These are phyloP conservation scores for Matsumyia berberina DNA, from an alignment of 2,888 invertebrate species.

Conservation along the genomic window DNA sequence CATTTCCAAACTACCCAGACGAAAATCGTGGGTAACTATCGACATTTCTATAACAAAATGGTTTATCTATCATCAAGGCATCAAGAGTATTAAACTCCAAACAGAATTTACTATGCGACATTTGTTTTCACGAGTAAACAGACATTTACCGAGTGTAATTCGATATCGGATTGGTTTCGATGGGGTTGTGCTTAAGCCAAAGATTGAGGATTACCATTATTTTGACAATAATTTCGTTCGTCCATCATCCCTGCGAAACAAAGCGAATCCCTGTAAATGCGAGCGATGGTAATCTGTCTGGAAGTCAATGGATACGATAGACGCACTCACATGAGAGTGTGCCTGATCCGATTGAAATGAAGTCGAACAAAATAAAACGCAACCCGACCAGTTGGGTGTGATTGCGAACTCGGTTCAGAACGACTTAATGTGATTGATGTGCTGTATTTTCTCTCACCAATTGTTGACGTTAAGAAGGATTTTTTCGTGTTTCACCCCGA, in stretches of 20 bases:
- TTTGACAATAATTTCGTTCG: constrained; percentile 39
- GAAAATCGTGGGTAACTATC: too few relatives aligned
- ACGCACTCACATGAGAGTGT: constrained; percentile 3
- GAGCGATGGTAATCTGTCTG: constrained; percentile 51
- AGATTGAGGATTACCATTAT: constrained; percentile 48
- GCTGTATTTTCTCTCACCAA: neutral
- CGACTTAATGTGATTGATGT: neutral
- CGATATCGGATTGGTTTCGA: neutral
- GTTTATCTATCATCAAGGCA: neutral
- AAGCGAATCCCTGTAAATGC: constrained; percentile 54
- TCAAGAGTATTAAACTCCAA: too few relatives aligned
- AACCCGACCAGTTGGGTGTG: neutral
- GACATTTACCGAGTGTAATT: neutral
- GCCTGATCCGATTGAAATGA: constrained; percentile 13
- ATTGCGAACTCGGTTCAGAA: neutral
- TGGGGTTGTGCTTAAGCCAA: constrained; percentile 8
- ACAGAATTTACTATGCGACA: too few relatives aligned
- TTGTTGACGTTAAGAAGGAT: neutral
- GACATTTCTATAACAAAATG: neutral
- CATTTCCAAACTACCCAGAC: neutral
- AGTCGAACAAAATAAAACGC: neutral
- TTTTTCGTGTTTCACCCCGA: neutral
- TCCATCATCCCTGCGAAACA: constrained; percentile 28
- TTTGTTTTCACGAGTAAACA: neutral
- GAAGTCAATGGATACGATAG: constrained; percentile 46